These are phyloP conservation scores for Oceanodroma tethys DNA, from an alignment of 2,113 vertebrate species.

Conservation along the genomic window DNA sequence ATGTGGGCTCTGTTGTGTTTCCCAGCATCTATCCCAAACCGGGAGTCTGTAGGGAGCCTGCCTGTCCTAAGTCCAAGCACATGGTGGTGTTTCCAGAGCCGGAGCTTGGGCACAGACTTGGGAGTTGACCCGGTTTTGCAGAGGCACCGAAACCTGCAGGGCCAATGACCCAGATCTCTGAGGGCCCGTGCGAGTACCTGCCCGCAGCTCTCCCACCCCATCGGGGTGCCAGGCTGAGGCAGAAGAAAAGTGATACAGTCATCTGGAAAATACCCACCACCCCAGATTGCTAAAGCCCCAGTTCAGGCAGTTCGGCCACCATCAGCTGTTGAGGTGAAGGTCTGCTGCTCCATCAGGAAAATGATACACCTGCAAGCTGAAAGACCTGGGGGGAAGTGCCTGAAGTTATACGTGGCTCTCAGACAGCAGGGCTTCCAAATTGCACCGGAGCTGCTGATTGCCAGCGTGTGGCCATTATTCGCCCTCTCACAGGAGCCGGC, in stretches of 20 bases:
- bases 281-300: neutral
- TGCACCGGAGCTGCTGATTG: neutral
- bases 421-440: neutral
- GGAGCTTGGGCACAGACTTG: neutral
- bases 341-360: neutral
- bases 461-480: neutral
- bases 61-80: neutral
- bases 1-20: neutral
- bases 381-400: neutral
- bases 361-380: neutral
- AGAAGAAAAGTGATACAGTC: neutral
- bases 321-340: neutral
- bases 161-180: accelerated
- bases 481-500: neutral
- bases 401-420: neutral
- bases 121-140: neutral
- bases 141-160: neutral
- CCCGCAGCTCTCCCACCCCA: neutral
- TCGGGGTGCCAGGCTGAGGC: neutral
- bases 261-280: neutral
- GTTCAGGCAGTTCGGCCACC: neutral
- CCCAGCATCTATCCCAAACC: neutral
- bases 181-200: accelerated
- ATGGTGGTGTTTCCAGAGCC: neutral
- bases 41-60: neutral